Percentiles rank a stretch among this genome's conserved stretches.
These are phyloP conservation scores for Baronia brevicornis DNA, from an alignment of 2,888 invertebrate species.

Conservation along the genomic window DNA sequence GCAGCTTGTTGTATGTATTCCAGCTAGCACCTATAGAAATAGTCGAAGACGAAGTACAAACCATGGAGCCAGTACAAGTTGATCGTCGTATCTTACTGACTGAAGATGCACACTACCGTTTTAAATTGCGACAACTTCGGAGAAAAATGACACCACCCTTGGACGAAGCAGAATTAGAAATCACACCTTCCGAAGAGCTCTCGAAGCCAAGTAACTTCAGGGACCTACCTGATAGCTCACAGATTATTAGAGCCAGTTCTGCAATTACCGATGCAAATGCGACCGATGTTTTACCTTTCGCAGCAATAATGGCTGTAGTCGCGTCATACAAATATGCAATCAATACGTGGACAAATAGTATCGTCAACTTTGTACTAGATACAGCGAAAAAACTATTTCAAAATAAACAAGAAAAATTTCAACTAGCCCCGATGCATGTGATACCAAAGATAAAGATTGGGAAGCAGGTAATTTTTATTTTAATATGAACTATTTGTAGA, in stretches of 20 bases:
- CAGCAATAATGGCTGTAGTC: constrained; percentile 76
- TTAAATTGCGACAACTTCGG: constrained; percentile 51
- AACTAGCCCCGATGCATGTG: constrained; percentile 70
- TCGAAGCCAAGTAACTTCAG: constrained; percentile 74
- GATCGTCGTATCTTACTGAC: constrained; percentile 51
- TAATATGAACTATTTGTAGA: too few relatives aligned
- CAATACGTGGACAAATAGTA: constrained; percentile 75
- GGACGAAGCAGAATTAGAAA: constrained; percentile 31
- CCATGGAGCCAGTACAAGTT: constrained; percentile 39
- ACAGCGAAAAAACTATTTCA: constrained; percentile 55
- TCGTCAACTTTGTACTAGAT: constrained; percentile 76
- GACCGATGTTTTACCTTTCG: constrained; percentile 65
- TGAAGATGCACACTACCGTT: constrained; percentile 52
- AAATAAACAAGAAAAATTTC: constrained; percentile 55
- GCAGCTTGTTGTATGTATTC: too few relatives aligned
- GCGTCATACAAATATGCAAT: constrained; percentile 77
- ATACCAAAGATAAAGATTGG: constrained; percentile 79
- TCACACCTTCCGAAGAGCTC: constrained; percentile 68
- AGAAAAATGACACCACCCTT: constrained; percentile 53
- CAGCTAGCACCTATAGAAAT: constrained; percentile 42
- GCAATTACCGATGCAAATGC: constrained; percentile 45
- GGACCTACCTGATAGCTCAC: constrained; percentile 74
- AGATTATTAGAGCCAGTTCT: constrained; percentile 71
- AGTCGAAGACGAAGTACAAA: constrained; percentile 49
- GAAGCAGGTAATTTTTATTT: constrained; percentile 44